Base-by-base conservation (phyloP, 2,888 invertebrate species). In the Pantelozetes paolii region DNA sequence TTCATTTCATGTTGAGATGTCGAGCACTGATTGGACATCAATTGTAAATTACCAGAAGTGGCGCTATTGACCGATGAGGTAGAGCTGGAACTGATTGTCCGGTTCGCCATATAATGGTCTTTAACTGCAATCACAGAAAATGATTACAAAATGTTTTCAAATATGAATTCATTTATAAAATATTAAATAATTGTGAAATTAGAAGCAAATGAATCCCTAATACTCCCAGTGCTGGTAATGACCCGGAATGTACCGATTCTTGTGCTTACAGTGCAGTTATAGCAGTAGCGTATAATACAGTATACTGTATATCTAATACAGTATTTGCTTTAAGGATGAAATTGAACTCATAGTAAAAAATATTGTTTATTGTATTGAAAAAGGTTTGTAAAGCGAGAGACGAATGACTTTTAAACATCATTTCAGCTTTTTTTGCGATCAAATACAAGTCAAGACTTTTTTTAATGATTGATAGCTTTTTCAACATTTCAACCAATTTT, bases 1-100 rank as follows among this genome's bases (percentile, higher is more conserved):
- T 42, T 67, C 67, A 67, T 42, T 15, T 67, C 67, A 23, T 42
- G 42, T n/a, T 67, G 67, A 32, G 67, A 67, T 23, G 42, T 42
- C 20, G 67, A 23, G 23, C 67, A 67, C 32, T 67, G 36, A 67
- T 67, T 67, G 42, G 42, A 23, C 67, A 67, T 42, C 42, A 67
- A 23, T 67, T 67, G 67, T 26, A 67, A 67, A 13, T 67, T 67
- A 23, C 67, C 67, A 5, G 67, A 67, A 67, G 67, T 42, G 40
- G 67, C 67, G 42, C 67, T 67, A 67, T 67, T 67, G 15, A n/a
- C 36, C n/a, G 71, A 71, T 48, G 71, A 71, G 50, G 50, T 54
- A 18, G 71, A 71, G 71, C 71, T 71, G 50, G 36, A 54, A 36
- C 71, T 71, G 13, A 71, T 48, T 2, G 71, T 71, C 18, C 71